Percentiles rank a stretch among this genome's conserved stretches.
Conservation (phyloP, 2,113 vertebrate genomes). For the Neodontobutis hainanensis region DNA sequence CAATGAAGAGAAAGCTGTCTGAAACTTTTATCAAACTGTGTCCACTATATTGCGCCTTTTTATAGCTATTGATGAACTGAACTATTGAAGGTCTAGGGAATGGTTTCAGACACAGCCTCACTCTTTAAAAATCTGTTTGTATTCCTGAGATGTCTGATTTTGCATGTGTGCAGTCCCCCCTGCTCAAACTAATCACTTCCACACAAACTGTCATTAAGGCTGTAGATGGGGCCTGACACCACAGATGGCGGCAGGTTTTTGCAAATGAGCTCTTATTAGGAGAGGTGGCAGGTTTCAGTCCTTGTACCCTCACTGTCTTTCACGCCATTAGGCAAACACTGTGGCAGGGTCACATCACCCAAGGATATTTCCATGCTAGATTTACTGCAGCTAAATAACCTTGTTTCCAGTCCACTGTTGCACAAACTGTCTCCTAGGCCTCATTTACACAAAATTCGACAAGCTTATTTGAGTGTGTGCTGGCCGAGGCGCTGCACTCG, state of each 20-base stretch:
- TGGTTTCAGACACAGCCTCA: background rate
- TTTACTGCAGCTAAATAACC: slow-evolving; percentile 42
- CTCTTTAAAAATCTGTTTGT: slow-evolving; percentile 29
- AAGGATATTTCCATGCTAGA: slow-evolving; percentile 62
- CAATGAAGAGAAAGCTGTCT: too few relatives aligned
- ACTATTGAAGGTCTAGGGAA: too few relatives aligned
- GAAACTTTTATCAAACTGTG: too few relatives aligned
- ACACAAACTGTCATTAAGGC: slow-evolving; percentile 66
- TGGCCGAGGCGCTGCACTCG: slow-evolving; percentile 38
- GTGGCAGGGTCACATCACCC: slow-evolving; percentile 52
- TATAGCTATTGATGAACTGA: too few relatives aligned
- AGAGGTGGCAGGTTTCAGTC: slow-evolving; percentile 71
- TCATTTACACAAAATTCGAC: slow-evolving; percentile 46
- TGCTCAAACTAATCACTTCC: slow-evolving; percentile 63
- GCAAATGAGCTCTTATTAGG: slow-evolving; percentile 74
- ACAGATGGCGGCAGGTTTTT: slow-evolving; percentile 72
- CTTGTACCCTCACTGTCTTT: slow-evolving; percentile 48
- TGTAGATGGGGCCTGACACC: slow-evolving; percentile 58
- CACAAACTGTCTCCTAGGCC: slow-evolving; percentile 23
- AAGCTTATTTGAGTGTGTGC: slow-evolving; percentile 51
- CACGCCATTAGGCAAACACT: slow-evolving; percentile 63
- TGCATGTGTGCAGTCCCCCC: slow-evolving; percentile 28
- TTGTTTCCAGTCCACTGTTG: slow-evolving; percentile 38
- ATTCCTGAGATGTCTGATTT: slow-evolving; percentile 35
- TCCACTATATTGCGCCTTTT: too few relatives aligned